These are phyloP conservation scores for Linnaemya tessellans DNA, from an alignment of 2,888 invertebrate species.

Conservation along the genomic window DNA sequence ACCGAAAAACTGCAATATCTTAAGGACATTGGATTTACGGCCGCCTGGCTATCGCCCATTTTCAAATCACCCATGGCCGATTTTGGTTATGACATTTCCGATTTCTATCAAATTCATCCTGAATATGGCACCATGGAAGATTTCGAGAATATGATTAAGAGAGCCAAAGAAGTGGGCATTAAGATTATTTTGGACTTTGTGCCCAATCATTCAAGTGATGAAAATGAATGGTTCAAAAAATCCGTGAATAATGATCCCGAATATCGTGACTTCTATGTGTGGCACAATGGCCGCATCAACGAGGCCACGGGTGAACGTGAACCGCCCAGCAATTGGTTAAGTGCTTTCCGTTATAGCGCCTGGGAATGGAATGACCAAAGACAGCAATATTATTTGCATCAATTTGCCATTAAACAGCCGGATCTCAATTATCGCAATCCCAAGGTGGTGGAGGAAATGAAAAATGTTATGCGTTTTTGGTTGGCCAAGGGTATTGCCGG, in stretches of 20 bases:
- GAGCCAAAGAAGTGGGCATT: constrained; percentile 85
- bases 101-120: constrained; percentile 88
- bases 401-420: constrained; percentile 86
- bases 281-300: constrained; percentile 85
- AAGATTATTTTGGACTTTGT: constrained; percentile 84
- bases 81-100: constrained; percentile 90
- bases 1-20: constrained; percentile 87
- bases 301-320: constrained; percentile 79
- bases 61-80: constrained; percentile 90
- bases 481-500: constrained; percentile 91
- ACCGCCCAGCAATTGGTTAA: constrained; percentile 85
- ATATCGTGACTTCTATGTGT: constrained; percentile 90
- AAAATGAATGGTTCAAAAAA: constrained; percentile 92
- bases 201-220: constrained; percentile 87
- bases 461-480: constrained; percentile 89
- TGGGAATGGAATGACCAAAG: constrained; percentile 86
- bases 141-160: constrained; percentile 86
- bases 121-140: constrained; percentile 89
- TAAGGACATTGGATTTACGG: constrained; percentile 87
- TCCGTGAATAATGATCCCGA: constrained; percentile 86
- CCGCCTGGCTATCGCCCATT: constrained; percentile 90
- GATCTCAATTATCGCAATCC: constrained; percentile 87
- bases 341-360: constrained; percentile 85
- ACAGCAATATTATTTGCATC: constrained; percentile 87
- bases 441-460: constrained; percentile 84